Conservation (phyloP, 2,888 invertebrate genomes). For the Ophion ventricosus region DNA sequence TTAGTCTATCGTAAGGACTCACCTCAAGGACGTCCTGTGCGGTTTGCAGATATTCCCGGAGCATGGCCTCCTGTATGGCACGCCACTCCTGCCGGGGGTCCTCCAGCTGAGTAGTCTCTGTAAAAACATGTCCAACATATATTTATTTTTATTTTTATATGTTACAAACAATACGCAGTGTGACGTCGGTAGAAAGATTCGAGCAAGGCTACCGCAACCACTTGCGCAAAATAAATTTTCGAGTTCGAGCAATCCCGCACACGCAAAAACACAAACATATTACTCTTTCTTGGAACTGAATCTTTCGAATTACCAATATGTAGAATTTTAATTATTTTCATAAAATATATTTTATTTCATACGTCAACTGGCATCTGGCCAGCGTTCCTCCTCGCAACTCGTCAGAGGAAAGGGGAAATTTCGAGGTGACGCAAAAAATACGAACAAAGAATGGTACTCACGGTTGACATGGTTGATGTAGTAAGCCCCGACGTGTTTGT, state of each 20-base stretch:
- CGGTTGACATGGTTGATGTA: conserved; percentile 98
- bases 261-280: too few species aligned
- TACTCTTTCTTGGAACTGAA: too few species aligned
- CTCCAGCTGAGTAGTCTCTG: conserved; percentile 97
- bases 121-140: conserved; percentile 73
- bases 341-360: too few species aligned
- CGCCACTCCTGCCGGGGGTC: conserved; percentile 99
- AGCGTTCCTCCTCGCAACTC: not conserved
- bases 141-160: too few species aligned
- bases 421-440: conserved; percentile 7
- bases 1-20: conserved; percentile 76
- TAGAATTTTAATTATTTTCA: too few species aligned
- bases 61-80: conserved; percentile 97
- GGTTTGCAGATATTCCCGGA: conserved; percentile 97
- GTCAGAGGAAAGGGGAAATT: not conserved
- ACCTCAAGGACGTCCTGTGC: conserved; percentile 98
- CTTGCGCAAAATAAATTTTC: too few species aligned
- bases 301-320: too few species aligned
- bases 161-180: too few species aligned
- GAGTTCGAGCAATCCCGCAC: too few species aligned
- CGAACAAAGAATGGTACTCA: conserved; percentile 85
- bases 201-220: too few species aligned
- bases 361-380: too few species aligned
- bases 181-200: too few species aligned
- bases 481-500: conserved; percentile 96